Conservation (phyloP, 2,797 vertebrate genomes). For the Eleutherodactylus coqui region DNA sequence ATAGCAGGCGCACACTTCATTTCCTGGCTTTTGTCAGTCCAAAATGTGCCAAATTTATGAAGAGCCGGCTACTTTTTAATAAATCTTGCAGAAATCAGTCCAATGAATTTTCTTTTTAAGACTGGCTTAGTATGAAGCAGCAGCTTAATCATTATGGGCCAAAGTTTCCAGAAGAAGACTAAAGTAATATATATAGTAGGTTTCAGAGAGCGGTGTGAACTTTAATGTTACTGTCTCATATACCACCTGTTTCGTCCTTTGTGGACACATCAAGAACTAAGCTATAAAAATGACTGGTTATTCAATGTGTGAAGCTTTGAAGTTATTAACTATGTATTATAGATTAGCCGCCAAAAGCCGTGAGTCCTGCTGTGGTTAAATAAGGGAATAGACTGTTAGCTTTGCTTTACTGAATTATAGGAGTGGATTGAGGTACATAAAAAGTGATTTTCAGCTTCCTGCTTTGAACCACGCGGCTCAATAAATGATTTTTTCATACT, state of each 20-base stretch:
- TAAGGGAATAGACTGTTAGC: conserved; percentile 59
- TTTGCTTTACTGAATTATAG: conserved; percentile 58
- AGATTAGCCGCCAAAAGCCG: conserved; percentile 50
- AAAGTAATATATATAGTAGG: not conserved
- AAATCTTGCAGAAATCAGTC: no score
- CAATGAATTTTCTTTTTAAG: no score
- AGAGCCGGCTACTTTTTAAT: no score
- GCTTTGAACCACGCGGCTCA: conserved; percentile 50
- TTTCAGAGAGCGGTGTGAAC: no score
- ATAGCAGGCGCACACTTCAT: no score
- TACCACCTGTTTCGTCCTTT: conserved; percentile 58
- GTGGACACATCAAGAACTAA: conserved; percentile 45
- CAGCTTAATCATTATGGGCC: no score
- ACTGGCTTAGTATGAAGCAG: no score
- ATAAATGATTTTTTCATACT: conserved; percentile 58
- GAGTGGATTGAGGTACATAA: conserved; percentile 56
- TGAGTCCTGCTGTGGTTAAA: conserved; percentile 60
- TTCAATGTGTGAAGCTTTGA: conserved; percentile 58
- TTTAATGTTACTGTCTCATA: conserved; percentile 40
- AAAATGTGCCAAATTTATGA: no score
- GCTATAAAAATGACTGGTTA: conserved; percentile 57
- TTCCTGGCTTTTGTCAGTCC: no score
- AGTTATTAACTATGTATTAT: conserved; percentile 61
- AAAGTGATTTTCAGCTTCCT: conserved; percentile 58
- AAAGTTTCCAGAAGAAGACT: not conserved